Conservation (phyloP, 2,797 vertebrate genomes). For the Sandelia bainsii region DNA sequence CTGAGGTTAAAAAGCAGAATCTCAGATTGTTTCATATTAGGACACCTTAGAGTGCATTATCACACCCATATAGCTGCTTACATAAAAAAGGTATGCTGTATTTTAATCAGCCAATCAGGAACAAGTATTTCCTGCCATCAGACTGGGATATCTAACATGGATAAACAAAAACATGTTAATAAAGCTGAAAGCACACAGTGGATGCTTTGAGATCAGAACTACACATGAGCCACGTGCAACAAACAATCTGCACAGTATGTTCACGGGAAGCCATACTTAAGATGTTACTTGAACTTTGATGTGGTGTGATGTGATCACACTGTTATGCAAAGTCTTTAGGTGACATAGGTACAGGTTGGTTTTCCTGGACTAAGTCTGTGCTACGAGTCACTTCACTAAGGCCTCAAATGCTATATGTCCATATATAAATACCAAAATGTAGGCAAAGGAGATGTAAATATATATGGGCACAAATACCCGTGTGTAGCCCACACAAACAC, state of each 20-base stretch:
- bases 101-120: constrained; percentile 5
- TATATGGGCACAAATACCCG: background rate
- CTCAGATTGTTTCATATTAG: background rate
- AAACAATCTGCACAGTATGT: constrained; percentile 28
- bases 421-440: background rate
- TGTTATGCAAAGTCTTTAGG: background rate
- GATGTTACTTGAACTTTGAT: background rate
- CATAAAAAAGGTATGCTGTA: background rate
- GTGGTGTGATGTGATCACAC: background rate
- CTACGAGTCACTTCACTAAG: background rate
- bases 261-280: constrained; percentile 14
- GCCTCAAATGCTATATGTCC: background rate
- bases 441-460: background rate
- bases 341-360: background rate
- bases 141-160: background rate
- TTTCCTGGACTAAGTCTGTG: background rate
- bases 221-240: background rate
- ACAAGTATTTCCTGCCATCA: background rate
- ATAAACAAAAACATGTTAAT: constrained; percentile 6
- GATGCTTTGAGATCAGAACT: constrained; percentile 13
- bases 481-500: background rate
- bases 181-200: background rate
- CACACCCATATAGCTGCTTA: background rate
- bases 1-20: background rate
- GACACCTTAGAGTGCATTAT: background rate